phyloP scores from a whole-genome alignment of 2,113 vertebrate genomes.

The Heterocephalus glaber region DNA sequence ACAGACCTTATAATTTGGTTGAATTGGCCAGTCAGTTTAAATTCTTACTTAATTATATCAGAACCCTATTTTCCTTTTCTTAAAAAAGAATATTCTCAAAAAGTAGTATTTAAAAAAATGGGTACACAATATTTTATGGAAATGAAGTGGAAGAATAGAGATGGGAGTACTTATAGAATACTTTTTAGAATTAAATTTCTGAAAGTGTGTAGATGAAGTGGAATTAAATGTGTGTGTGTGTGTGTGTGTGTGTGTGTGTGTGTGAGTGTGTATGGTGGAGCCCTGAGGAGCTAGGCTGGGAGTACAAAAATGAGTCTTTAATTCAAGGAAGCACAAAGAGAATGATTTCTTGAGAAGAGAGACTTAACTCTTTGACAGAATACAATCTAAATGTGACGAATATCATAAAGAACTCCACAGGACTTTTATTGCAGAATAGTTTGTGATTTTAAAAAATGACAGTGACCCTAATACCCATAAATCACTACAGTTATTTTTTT shows the following conservation, averaged over 20 bases:
- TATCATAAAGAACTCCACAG: neutral
- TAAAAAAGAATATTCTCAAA: neutral
- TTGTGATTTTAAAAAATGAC: conserved; percentile 1
- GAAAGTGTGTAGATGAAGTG: neutral
- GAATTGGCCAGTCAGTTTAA: conserved; percentile 28
- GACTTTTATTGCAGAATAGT: neutral
- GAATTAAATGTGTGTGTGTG: neutral
- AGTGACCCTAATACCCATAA: neutral
- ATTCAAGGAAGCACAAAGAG: neutral
- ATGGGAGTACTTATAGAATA: neutral
- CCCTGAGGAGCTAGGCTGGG: neutral
- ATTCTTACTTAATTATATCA: neutral
- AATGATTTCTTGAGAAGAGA: neutral
- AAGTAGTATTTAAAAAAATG: neutral
- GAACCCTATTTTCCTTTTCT: conserved; percentile 38
- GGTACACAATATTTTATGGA: neutral
- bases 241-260: neutral
- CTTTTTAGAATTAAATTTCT: neutral
- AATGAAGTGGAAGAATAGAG: neutral
- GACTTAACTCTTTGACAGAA: neutral
- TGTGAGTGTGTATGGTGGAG: neutral
- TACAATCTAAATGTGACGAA: neutral
- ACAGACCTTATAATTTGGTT: neutral
- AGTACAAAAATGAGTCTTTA: neutral
- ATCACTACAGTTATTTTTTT: neutral